Evolutionary conservation across 2,113 vertebrate genomes (phyloP), one percentile per base, ranked within the genome.

Genomic region (Galemys pyrenaicus): DNA sequence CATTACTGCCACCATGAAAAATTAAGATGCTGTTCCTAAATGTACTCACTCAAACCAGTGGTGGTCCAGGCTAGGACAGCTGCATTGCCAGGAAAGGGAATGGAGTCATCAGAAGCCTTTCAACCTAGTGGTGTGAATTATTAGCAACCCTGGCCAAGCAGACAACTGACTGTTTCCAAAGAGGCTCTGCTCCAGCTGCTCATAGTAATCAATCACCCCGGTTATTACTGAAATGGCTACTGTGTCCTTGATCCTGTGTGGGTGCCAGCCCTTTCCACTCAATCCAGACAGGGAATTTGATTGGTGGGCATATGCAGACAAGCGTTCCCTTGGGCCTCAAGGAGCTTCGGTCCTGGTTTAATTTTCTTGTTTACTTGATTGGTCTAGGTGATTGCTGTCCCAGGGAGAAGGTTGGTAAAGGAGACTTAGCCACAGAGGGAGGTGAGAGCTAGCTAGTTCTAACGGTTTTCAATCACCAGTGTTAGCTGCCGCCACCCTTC

Each of bases 321-420:
- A 95, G 77, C 81, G 70, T 65, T 85, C 60, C 83, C 74, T 71
- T 92, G 51, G 22, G 4, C 77, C 64, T 86, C 91, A 88, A 87
- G 54, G 24, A 91, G 94, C 68, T 73, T 94, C 80, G 94, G 54
- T 87, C 79, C 51, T 32, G 35, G 70, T 96, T 97, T 97, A 96
- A 97, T 96, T 92, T 96, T 93, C 71, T 97, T 95, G 92, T 98
- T 95, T 96, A 94, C 94, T 97, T 97, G 92, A 95, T 95, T 96
- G 95, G 83, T 97, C 95, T 97, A 97, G 96, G 97, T 97, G 97
- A 97, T 95, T 98, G 96, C 94, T 97, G 97, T 96, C 98, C 96
- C 95, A 94, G 84, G 90, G 78, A 94, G 92, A 95, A 96, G 77
- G 62, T 85, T 98, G 96, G 67, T 32, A 8, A 96, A 97, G 96